These are phyloP conservation scores for Cyrtonyx montezumae DNA, from an alignment of 2,113 vertebrate species.

Conservation along the genomic window DNA sequence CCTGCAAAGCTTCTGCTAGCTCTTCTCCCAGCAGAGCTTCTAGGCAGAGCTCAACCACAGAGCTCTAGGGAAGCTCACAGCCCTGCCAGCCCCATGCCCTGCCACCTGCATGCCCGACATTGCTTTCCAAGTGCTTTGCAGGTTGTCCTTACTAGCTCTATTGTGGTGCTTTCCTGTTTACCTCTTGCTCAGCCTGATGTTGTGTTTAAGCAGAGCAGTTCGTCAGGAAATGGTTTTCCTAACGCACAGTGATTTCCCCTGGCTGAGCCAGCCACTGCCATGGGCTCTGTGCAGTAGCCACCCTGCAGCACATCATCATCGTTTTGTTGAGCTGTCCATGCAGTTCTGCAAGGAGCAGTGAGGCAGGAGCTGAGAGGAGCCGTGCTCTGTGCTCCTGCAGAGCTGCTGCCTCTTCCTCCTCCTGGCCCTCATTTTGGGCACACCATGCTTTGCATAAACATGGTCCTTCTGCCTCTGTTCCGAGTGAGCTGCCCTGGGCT, in stretches of 20 bases:
- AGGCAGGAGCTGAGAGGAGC: background rate
- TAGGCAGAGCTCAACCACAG: background rate
- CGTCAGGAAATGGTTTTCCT: constrained; percentile 41
- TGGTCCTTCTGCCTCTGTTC: background rate
- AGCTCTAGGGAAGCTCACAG: background rate
- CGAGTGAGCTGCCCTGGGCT: background rate
- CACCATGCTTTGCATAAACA: rapidly evolving
- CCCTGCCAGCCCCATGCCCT: background rate
- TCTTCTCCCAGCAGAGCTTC: background rate
- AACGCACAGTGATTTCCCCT: background rate
- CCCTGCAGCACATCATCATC: rapidly evolving
- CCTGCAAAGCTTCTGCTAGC: background rate
- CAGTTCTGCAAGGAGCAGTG: background rate
- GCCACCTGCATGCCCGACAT: background rate
- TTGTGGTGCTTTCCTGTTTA: constrained; percentile 64
- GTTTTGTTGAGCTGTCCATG: background rate
- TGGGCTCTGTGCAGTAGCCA: background rate
- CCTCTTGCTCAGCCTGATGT: background rate
- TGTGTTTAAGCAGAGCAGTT: background rate
- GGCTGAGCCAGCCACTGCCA: background rate
- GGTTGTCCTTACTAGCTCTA: background rate
- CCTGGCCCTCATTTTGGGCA: background rate
- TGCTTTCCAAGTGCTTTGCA: background rate
- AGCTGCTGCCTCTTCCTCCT: constrained; percentile 1
- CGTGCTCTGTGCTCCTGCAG: rapidly evolving